Percentiles rank a stretch among this genome's conserved stretches.
phyloP scores from a whole-genome alignment of 2,113 vertebrate genomes.

The Macrotis lagotis region DNA sequence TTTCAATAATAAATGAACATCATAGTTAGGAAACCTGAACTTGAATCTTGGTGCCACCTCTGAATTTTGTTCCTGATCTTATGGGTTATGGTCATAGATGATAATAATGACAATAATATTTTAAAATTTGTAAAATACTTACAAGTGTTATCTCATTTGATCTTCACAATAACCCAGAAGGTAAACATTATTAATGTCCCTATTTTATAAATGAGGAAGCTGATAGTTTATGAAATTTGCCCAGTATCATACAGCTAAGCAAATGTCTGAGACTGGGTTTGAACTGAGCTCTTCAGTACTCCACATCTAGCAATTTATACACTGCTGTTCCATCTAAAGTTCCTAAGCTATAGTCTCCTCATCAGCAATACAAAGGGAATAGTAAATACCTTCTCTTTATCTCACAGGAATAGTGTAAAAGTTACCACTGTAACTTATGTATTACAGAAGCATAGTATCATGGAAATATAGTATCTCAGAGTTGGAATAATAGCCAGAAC shows the following conservation, averaged over 20 bases:
- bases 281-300: background rate
- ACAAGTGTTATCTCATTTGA: background rate
- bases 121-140: background rate
- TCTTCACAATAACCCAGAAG: background rate
- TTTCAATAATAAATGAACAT: background rate
- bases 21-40: background rate
- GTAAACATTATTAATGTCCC: background rate
- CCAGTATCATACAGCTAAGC: background rate
- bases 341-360: background rate
- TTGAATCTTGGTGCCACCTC: background rate
- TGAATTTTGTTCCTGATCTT: background rate
- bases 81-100: background rate
- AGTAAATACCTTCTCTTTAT: background rate
- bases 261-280: background rate
- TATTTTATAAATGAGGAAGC: background rate
- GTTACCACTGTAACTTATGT: background rate
- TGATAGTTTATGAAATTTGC: background rate
- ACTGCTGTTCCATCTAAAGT: background rate
- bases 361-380: background rate
- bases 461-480: background rate
- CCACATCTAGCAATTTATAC: background rate
- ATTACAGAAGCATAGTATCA: background rate
- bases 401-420: background rate
- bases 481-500: background rate
- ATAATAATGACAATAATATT: background rate